Evolutionary conservation across 1,140 invertebrate species (phyloP), one percentile per base, ranked within the genome.

Genomic region (Drosophila biarmipes): DNA sequence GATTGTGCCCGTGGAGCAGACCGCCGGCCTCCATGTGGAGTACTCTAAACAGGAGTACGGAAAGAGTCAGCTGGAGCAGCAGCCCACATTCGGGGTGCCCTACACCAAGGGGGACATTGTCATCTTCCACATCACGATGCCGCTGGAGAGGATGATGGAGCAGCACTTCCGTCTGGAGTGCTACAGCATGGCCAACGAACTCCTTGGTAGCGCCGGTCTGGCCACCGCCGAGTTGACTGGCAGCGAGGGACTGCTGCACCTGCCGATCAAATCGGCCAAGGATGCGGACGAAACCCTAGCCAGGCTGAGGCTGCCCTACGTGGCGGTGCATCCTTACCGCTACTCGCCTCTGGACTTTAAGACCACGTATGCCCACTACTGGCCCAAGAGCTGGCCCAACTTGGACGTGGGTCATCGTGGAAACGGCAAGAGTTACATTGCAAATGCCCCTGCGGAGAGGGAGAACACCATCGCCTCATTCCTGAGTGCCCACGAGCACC

Each of bases 401-500:
- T 91, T 98, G 31, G 97, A 98, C 92, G 97, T 98, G 46, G 98
- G 98, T 0, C 98, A 99, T 91, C 94, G 98, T 62, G 98, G 98
- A 12, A 94, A 96, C 42, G 98, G 98, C 54, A 93, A 93, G 42
- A 94, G 93, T 68, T 94, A 94, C 80, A 93, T 93, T 91, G 92
- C 92, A 24, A 92, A 96, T 80, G 95, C 96, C 76, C 95, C 96
- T 0, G 94, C 96, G 81, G 96, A 98, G 61, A 93, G 97, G 64
- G 98, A 99, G 93, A 99, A 99, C 91, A 98, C 98, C 6, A 95
- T 99, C 58, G 97, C 97, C 29, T 98, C 98, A 7, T 94, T 99
- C 69, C 96, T 97, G 90, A 95, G 95, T 72, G 98, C 98, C 54
- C 96, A 96, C 56, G 94, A 95, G 56, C 96, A 96, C 92, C 97